Percentiles rank a stretch among this genome's conserved stretches.
These are phyloP conservation scores for Pterostichus niger DNA, from an alignment of 2,888 invertebrate species.

Conservation along the genomic window DNA sequence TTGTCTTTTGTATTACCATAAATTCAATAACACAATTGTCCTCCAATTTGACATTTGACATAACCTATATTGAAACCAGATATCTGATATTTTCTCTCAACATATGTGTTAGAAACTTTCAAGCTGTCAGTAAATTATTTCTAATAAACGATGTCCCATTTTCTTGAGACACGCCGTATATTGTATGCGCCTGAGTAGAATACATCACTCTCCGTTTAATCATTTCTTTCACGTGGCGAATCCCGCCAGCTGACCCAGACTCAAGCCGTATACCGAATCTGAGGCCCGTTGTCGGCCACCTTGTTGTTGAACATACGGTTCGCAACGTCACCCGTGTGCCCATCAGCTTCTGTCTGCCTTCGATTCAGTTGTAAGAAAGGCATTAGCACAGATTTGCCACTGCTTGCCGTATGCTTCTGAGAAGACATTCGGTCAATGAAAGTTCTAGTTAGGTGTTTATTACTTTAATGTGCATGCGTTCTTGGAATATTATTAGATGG, in stretches of 20 bases:
- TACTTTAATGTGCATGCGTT: too few species aligned
- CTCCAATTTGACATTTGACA: too few species aligned
- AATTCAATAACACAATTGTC: too few species aligned
- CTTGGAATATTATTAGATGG: too few species aligned
- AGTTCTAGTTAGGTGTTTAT: neutral
- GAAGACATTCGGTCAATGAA: constrained; percentile 9
- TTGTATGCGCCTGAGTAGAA: too few species aligned
- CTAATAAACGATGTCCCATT: neutral
- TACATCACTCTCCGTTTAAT: neutral
- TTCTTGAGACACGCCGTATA: neutral
- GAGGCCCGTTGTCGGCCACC: neutral
- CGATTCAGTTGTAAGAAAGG: neutral
- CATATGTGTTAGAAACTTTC: too few species aligned
- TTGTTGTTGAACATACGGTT: constrained; percentile 10
- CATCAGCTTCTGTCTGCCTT: neutral
- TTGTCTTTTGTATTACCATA: too few species aligned
- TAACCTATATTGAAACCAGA: too few species aligned
- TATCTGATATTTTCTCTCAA: too few species aligned
- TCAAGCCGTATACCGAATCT: neutral
- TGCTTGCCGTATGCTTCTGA: neutral
- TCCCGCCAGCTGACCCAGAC: constrained; percentile 39
- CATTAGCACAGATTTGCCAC: constrained; percentile 15
- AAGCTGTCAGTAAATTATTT: too few species aligned
- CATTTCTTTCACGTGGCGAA: constrained; percentile 36
- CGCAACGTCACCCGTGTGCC: neutral